A percentile compares a stretch with the other conserved stretches of the same genome.
Evolutionary conservation across 2,888 invertebrate genomes (phyloP).

Genomic region (Hypselothyrea guttata): DNA sequence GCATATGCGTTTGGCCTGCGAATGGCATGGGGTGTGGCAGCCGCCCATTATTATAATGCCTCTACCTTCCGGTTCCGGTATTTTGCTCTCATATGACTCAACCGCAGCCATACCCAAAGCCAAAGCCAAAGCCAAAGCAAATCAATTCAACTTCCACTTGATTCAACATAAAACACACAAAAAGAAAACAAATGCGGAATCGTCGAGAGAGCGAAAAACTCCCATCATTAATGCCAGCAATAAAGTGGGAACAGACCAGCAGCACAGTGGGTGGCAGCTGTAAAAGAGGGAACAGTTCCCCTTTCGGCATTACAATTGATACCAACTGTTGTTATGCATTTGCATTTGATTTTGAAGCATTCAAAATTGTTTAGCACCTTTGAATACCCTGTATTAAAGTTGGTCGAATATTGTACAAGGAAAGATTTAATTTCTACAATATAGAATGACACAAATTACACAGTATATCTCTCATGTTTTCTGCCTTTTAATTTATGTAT

Average conservation of each 20-base stretch:
- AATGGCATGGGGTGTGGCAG: slow-evolving; percentile 13
- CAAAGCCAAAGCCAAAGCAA: slow-evolving; percentile 63
- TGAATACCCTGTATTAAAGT: background rate
- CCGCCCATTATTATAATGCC: slow-evolving; percentile 53
- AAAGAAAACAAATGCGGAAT: slow-evolving; percentile 20
- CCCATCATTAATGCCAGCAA: slow-evolving; percentile 73
- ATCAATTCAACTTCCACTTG: slow-evolving; percentile 77
- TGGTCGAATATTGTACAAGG: too few relatives aligned
- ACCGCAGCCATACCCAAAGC: slow-evolving; percentile 55
- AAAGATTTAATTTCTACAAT: too few relatives aligned
- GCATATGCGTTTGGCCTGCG: slow-evolving; percentile 33
- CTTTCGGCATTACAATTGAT: slow-evolving; percentile 63
- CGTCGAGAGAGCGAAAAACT: slow-evolving; percentile 11
- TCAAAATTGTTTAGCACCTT: slow-evolving; percentile 34
- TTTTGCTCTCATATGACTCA: slow-evolving; percentile 11
- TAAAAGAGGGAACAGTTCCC: background rate
- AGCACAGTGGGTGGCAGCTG: background rate
- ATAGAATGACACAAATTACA: too few relatives aligned
- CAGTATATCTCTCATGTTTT: too few relatives aligned
- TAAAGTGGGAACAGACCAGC: slow-evolving; percentile 39
- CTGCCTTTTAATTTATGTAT: too few relatives aligned
- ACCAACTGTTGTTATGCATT: slow-evolving; percentile 75
- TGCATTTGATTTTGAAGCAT: slow-evolving; percentile 68
- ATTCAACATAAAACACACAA: slow-evolving; percentile 66
- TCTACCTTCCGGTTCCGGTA: slow-evolving; percentile 42